Conservation (phyloP, 2,888 invertebrate species). For the Trachelus tabidus region DNA sequence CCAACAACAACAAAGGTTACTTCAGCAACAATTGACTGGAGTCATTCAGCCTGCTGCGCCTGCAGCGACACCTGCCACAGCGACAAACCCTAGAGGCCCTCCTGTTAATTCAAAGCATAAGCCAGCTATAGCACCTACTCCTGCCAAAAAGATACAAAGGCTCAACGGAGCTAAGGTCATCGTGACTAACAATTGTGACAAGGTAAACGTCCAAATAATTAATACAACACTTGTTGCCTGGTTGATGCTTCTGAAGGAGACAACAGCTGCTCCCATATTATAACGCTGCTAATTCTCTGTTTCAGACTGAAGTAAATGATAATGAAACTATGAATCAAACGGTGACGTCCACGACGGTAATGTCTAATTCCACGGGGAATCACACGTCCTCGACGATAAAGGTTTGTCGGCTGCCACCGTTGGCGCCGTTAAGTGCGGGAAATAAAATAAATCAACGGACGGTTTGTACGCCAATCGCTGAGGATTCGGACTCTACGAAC, state of each 20-base stretch:
- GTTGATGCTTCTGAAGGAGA: neutral
- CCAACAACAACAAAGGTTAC: slow-evolving; percentile 73
- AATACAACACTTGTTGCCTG: neutral
- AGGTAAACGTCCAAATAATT: slow-evolving; percentile 41
- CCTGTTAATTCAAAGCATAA: slow-evolving; percentile 57
- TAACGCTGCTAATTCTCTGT: slow-evolving; percentile 4
- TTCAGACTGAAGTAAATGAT: slow-evolving; percentile 58
- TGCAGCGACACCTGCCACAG: slow-evolving; percentile 50
- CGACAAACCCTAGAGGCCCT: slow-evolving; percentile 49
- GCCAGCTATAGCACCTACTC: slow-evolving; percentile 58
- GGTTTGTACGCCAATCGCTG: slow-evolving; percentile 58
- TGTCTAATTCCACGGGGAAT: slow-evolving; percentile 52
- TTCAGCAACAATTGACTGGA: slow-evolving; percentile 67
- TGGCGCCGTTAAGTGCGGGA: slow-evolving; percentile 63
- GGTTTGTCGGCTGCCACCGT: slow-evolving; percentile 65
- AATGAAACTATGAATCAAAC: slow-evolving; percentile 53
- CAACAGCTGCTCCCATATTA: neutral
- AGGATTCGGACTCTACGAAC: slow-evolving; percentile 68
- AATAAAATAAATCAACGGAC: slow-evolving; percentile 49
- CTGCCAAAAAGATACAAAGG: slow-evolving; percentile 62
- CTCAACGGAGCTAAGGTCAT: slow-evolving; percentile 63
- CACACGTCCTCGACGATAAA: slow-evolving; percentile 54
- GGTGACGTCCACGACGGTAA: slow-evolving; percentile 39
- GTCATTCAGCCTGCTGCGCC: slow-evolving; percentile 51
- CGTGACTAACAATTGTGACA: slow-evolving; percentile 62